Conservation (phyloP, 2,797 vertebrate species). For the Scyliorhinus canicula region DNA sequence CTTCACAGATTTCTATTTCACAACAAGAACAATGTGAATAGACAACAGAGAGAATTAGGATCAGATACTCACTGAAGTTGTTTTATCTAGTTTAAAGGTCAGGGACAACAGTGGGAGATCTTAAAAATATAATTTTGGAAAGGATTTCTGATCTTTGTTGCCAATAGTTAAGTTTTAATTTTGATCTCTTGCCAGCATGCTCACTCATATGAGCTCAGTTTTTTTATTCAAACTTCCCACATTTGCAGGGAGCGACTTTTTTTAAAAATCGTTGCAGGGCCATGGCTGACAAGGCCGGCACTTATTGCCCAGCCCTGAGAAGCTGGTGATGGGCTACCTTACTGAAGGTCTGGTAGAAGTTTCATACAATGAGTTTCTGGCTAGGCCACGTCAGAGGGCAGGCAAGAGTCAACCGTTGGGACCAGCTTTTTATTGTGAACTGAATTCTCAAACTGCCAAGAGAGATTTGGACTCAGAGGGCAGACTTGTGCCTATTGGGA, state of each 20-base stretch:
- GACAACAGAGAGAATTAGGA: background rate
- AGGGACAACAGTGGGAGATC: background rate
- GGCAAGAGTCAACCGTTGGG: background rate
- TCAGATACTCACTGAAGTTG: background rate
- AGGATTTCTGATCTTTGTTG: background rate
- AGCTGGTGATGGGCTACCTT: background rate
- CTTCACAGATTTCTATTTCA: background rate
- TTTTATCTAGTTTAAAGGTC: background rate
- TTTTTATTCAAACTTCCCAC: background rate
- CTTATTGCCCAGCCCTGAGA: background rate
- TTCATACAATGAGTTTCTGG: background rate
- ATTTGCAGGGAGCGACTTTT: too few relatives aligned
- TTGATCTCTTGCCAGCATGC: background rate
- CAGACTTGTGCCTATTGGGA: too few relatives aligned
- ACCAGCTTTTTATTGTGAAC: background rate
- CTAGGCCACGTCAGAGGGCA: background rate
- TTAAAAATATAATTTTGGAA: too few relatives aligned
- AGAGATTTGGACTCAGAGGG: background rate
- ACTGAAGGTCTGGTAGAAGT: background rate
- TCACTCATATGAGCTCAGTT: background rate
- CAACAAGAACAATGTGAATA: background rate
- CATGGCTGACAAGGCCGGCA: too few relatives aligned
- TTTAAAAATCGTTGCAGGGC: background rate
- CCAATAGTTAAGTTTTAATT: background rate
- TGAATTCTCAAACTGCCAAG: background rate